A percentile compares a stretch with the other conserved stretches of the same genome.
Conservation (phyloP, 2,797 vertebrate species). For the Neosalanx taihuensis region DNA sequence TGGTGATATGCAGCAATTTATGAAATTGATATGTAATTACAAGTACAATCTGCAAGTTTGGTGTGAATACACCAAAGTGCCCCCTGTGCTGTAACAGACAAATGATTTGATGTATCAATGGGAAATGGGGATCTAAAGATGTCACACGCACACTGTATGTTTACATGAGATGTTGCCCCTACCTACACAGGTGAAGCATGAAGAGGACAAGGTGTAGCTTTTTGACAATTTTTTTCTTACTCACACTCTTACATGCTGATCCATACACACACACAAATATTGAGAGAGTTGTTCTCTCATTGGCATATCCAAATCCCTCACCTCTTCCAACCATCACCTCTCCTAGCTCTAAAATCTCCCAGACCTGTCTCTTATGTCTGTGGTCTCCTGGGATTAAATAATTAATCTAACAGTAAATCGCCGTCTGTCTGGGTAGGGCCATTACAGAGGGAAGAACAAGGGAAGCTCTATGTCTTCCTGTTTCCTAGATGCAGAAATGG, state of each 20-base stretch:
- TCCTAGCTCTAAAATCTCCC: background rate
- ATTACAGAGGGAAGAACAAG: background rate
- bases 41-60: no score
- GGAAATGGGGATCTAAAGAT: background rate
- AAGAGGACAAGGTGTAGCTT: no score
- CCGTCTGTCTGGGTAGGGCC: background rate
- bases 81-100: background rate
- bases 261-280: background rate
- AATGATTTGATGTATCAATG: no score
- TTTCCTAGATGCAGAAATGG: no score
- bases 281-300: background rate
- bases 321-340: background rate
- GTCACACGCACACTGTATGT: background rate
- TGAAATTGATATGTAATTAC: no score
- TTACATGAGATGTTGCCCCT: no score
- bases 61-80: no score
- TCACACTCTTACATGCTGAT: background rate
- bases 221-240: no score
- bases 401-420: conserved; percentile 26
- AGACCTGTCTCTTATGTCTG: background rate
- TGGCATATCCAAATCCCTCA: background rate
- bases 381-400: background rate
- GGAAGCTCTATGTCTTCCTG: background rate
- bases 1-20: no score
- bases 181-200: no score